phyloP scores from a whole-genome alignment of 2,113 vertebrate genomes.

The Lucifuga dentata region DNA sequence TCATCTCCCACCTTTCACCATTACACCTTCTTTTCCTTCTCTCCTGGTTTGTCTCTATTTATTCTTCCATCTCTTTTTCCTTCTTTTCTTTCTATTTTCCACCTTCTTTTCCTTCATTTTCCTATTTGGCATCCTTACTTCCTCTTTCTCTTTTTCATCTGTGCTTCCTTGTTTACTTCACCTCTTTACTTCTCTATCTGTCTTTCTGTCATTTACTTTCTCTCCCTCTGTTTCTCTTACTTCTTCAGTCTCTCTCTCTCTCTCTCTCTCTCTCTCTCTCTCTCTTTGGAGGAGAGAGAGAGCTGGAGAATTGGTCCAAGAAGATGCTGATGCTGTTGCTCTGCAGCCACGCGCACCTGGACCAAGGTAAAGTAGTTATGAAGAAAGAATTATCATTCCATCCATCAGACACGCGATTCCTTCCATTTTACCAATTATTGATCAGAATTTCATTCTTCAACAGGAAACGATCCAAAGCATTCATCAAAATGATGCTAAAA shows the following conservation, averaged over 20 bases:
- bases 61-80: not conserved
- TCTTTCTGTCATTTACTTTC: not conserved
- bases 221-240: not conserved
- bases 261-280: not conserved
- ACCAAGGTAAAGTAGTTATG: too few species aligned
- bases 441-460: too few species aligned
- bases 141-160: slow-evolving; percentile 23
- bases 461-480: too few species aligned
- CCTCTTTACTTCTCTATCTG: too few species aligned
- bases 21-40: slow-evolving; percentile 22
- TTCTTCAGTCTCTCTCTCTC: not conserved
- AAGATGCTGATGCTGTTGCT: too few species aligned
- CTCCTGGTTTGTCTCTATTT: not conserved
- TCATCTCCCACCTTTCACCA: slow-evolving; percentile 49
- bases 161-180: slow-evolving; percentile 16
- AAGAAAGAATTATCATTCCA: too few species aligned
- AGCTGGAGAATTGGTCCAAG: too few species aligned
- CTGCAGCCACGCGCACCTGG: too few species aligned
- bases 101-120: not conserved
- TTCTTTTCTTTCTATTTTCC: not conserved
- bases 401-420: too few species aligned
- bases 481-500: too few species aligned
- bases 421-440: too few species aligned
- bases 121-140: slow-evolving; percentile 10
- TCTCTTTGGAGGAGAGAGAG: too few species aligned